phyloP scores from a whole-genome alignment of 2,797 vertebrate species.

The Hydrolagus colliei region DNA sequence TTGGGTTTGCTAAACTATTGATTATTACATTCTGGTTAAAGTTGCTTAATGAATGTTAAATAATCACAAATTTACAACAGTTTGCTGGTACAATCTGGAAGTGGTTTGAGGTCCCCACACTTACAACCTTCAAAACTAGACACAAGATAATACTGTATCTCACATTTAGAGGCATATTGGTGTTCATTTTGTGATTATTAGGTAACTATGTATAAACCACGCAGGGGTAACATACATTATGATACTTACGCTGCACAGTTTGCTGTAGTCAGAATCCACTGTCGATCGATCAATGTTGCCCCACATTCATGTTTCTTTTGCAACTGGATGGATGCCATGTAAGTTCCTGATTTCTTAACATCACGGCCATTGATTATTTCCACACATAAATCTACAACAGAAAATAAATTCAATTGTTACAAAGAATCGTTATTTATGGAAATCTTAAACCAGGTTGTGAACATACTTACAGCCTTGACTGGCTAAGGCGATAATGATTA shows the following conservation, averaged over 20 bases:
- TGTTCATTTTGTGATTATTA: too few relatives aligned
- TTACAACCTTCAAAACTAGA: too few relatives aligned
- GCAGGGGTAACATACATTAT: neutral
- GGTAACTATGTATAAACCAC: too few relatives aligned
- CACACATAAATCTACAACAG: constrained; percentile 44
- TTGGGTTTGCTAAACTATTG: too few relatives aligned
- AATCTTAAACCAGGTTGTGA: neutral
- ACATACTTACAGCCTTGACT: neutral
- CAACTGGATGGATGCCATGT: constrained; percentile 48
- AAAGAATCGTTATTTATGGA: neutral
- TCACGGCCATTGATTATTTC: constrained; percentile 52
- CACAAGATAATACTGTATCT: too few relatives aligned
- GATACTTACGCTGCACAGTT: constrained; percentile 44
- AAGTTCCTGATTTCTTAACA: constrained; percentile 53
- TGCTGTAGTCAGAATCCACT: constrained; percentile 53
- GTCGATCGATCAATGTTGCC: constrained; percentile 45
- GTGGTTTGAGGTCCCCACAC: too few relatives aligned
- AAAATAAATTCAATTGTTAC: neutral
- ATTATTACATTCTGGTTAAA: too few relatives aligned
- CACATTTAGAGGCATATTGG: too few relatives aligned
- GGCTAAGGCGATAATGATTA: neutral
- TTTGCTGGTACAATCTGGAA: too few relatives aligned
- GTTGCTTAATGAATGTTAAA: too few relatives aligned
- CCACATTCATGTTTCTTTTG: neutral
- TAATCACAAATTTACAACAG: too few relatives aligned